These are phyloP conservation scores for Leptopilina clavipes DNA, from an alignment of 1,140 invertebrate genomes.

Conservation along the genomic window DNA sequence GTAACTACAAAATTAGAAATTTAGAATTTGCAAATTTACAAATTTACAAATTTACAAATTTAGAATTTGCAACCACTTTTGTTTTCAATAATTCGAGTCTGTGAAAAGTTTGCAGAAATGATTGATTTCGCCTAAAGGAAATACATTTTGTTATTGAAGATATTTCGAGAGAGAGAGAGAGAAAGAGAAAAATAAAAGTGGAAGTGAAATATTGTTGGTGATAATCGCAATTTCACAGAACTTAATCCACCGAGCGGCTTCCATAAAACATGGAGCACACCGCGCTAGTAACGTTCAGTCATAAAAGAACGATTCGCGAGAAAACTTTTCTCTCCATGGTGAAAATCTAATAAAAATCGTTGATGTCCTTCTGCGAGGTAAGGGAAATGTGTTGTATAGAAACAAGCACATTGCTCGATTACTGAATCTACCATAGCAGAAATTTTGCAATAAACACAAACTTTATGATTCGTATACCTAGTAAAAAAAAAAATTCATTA, in stretches of 20 bases:
- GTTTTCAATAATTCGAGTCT: no score
- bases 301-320: conserved; percentile 50
- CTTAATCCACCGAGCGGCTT: conserved; percentile 39
- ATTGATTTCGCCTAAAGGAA: no score
- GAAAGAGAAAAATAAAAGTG: neutral
- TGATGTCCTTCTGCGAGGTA: conserved; percentile 34
- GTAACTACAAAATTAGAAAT: no score
- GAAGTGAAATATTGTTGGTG: conserved; percentile 16
- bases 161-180: neutral
- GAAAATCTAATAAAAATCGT: conserved; percentile 44
- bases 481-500: neutral
- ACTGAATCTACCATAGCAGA: neutral
- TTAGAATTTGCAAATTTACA: no score
- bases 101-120: no score
- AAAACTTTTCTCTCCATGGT: conserved; percentile 40
- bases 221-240: conserved; percentile 22
- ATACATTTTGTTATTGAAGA: neutral
- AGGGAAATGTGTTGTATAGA: conserved; percentile 3
- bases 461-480: neutral
- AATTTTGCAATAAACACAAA: conserved; percentile 26
- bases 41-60: no score
- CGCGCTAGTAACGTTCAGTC: conserved; percentile 36
- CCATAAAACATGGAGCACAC: conserved; percentile 50
- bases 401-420: conserved; percentile 27
- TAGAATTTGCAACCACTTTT: no score